Percentiles rank a stretch among this genome's conserved stretches.
Conservation (phyloP, 2,888 invertebrate genomes). For the Glyphotaelius pellucidus region DNA sequence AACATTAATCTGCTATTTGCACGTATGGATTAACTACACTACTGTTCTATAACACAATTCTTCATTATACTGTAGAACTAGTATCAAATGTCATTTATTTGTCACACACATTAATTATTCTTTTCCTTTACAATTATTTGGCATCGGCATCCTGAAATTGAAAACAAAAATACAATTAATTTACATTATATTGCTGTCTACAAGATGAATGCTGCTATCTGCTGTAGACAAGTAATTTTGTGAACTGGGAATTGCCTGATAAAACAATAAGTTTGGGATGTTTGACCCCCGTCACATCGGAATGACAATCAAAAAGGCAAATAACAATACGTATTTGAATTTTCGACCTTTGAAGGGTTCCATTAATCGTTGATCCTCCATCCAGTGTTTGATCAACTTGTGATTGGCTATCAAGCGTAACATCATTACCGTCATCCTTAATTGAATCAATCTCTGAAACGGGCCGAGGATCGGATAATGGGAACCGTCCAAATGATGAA, state of each 20-base stretch:
- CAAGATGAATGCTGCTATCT: not conserved
- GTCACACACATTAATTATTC: conserved; percentile 12
- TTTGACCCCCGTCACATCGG: not conserved
- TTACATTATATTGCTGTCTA: not conserved
- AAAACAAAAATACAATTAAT: not conserved
- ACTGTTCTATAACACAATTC: not conserved
- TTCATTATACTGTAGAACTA: conserved; percentile 2
- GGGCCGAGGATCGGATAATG: not conserved
- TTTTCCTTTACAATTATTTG: conserved; percentile 24
- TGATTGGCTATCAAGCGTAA: too few species aligned
- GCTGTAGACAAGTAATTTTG: not conserved
- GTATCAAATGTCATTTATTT: conserved; percentile 16
- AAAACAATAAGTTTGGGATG: not conserved
- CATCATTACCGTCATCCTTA: too few species aligned
- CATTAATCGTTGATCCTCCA: not conserved
- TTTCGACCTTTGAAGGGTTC: not conserved
- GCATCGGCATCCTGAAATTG: conserved; percentile 33
- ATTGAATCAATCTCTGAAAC: not conserved
- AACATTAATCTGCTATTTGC: conserved; percentile 4
- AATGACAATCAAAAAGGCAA: not conserved
- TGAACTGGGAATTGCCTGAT: not conserved
- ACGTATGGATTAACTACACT: not conserved
- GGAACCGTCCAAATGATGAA: not conserved
- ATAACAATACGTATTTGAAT: not conserved
- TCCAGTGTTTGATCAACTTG: not conserved